These are phyloP conservation scores for Calameuta pallipes DNA, from an alignment of 2,888 invertebrate species.

Conservation along the genomic window DNA sequence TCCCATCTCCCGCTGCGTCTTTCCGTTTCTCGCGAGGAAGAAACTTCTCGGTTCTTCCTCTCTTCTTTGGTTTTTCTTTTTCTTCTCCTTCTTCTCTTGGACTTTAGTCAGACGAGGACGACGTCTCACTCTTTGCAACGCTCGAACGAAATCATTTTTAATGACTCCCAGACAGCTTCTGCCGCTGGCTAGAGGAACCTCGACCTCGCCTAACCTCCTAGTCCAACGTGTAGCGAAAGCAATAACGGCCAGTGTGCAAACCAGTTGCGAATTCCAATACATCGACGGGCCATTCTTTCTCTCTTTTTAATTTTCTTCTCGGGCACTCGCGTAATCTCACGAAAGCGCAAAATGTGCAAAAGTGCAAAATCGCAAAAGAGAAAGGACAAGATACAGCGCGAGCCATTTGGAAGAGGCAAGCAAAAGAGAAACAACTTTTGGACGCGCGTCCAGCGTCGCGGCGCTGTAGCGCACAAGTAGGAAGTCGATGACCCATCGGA, in stretches of 20 bases:
- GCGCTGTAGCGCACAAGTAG: conserved; percentile 39
- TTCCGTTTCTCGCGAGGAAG: background rate
- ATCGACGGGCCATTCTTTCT: too few species aligned
- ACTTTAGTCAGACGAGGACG: conserved; percentile 14
- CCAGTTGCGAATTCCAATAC: background rate
- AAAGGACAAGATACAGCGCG: background rate
- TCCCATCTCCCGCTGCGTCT: conserved; percentile 10
- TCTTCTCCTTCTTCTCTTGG: background rate
- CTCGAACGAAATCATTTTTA: background rate
- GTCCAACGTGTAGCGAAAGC: background rate
- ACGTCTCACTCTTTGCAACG: conserved; percentile 20
- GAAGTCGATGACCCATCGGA: conserved; percentile 46
- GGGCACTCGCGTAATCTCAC: background rate
- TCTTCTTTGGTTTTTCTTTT: conserved; percentile 8
- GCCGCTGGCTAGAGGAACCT: background rate
- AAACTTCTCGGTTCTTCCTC: conserved; percentile 6
- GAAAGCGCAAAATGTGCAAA: background rate
- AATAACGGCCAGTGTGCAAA: background rate
- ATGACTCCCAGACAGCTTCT: background rate
- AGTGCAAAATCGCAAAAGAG: background rate
- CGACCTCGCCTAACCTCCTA: background rate
- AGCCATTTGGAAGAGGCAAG: background rate
- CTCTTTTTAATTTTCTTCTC: background rate
- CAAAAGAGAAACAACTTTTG: background rate
- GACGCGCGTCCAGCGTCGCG: conserved; percentile 10